Evolutionary conservation across 2,797 vertebrate genomes (phyloP).

Genomic region (Odontamblyopus lacepedii): DNA sequence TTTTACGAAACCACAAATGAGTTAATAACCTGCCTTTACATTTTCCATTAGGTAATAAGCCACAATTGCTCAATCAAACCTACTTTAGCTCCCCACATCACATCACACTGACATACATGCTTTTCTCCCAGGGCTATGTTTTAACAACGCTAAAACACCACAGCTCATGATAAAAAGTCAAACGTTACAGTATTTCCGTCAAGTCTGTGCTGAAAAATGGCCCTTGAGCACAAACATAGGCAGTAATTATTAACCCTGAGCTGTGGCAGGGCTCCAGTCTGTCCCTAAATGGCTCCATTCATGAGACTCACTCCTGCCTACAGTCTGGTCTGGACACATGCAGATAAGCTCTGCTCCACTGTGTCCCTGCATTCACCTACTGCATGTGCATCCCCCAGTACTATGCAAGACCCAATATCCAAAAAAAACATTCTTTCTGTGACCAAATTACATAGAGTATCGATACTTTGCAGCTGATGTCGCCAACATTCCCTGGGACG

Average conservation of each 20-base stretch:
- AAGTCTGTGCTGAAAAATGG: slow-evolving; percentile 44
- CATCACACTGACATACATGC: slow-evolving; percentile 21
- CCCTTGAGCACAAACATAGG: slow-evolving; percentile 34
- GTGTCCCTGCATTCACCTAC: slow-evolving; percentile 49
- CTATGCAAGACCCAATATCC: background rate
- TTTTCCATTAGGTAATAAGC: slow-evolving; percentile 31
- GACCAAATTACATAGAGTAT: background rate
- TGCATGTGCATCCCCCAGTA: slow-evolving; percentile 20
- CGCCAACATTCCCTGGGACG: no score
- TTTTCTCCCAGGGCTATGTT: slow-evolving; percentile 11
- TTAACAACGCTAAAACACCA: slow-evolving; percentile 50
- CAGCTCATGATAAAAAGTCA: slow-evolving; percentile 44
- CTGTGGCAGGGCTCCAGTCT: slow-evolving; percentile 58
- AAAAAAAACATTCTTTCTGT: background rate
- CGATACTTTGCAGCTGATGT: no score
- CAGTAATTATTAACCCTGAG: slow-evolving; percentile 68
- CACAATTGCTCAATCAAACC: slow-evolving; percentile 30
- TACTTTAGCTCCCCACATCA: slow-evolving; percentile 17
- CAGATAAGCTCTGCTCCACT: slow-evolving; percentile 62
- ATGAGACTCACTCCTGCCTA: slow-evolving; percentile 68
- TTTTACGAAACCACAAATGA: slow-evolving; percentile 28
- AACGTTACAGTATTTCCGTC: slow-evolving; percentile 41
- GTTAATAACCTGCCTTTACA: slow-evolving; percentile 18
- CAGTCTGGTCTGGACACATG: slow-evolving; percentile 63
- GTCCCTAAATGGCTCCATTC: slow-evolving; percentile 71